Conservation (phyloP, 1,140 invertebrate species). For the Microplitis demolitor region DNA sequence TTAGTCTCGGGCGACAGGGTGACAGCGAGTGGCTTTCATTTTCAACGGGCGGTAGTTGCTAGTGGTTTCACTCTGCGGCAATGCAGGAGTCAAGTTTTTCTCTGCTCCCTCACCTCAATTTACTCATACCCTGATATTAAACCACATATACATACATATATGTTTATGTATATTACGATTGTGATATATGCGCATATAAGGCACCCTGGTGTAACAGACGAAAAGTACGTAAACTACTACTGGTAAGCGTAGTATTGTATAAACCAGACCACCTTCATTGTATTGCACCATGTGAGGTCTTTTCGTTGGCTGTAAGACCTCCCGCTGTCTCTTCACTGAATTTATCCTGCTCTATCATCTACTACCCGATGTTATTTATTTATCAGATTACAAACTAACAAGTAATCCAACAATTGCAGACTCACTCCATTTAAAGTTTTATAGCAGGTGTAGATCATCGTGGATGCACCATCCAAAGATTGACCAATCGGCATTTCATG, state of each 20-base stretch:
- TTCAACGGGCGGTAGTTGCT: no score
- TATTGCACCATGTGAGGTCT: constrained; percentile 47
- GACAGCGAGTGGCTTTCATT: background rate
- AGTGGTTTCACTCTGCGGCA: constrained; percentile 3
- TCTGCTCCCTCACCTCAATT: background rate
- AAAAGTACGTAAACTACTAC: background rate
- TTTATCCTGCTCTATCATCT: constrained; percentile 19
- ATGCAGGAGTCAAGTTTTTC: constrained; percentile 2
- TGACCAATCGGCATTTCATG: background rate
- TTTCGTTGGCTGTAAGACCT: constrained; percentile 32
- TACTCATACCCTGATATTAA: no score
- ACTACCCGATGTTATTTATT: constrained; percentile 42
- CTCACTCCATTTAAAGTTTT: no score
- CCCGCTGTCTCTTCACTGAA: constrained; percentile 40
- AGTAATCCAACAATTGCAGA: no score
- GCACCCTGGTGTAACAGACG: constrained; percentile 4
- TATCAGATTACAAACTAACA: constrained; percentile 41
- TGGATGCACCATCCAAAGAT: no score
- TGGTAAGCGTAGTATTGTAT: constrained; percentile 23
- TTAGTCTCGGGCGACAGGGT: constrained; percentile 21
- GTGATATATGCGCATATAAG: background rate
- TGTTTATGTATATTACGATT: no score
- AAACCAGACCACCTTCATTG: constrained; percentile 38
- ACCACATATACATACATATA: no score
- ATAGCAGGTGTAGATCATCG: no score